phyloP scores from a whole-genome alignment of 2,888 invertebrate species.

The Criorhina ranunculi region DNA sequence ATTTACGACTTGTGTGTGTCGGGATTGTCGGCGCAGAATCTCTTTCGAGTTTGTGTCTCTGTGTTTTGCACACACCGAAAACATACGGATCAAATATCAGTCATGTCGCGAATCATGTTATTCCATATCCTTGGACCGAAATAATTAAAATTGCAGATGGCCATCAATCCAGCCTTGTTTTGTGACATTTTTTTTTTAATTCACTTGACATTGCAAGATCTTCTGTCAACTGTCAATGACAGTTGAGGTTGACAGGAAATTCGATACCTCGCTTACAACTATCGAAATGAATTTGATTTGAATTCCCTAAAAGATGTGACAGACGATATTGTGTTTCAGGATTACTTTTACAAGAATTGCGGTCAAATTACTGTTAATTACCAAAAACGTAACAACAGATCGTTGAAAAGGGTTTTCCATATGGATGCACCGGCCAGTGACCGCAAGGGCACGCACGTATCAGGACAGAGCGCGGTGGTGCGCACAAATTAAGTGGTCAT shows the following conservation, averaged over 20 bases:
- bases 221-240: conserved; percentile 60
- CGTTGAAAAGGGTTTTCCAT: conserved; percentile 9
- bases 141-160: conserved; percentile 56
- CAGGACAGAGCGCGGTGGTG: conserved; percentile 12
- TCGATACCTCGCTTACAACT: conserved; percentile 57
- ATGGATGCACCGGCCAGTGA: not conserved
- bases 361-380: conserved; percentile 49
- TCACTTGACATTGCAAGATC: conserved; percentile 63
- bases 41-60: conserved; percentile 20
- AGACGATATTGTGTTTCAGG: conserved; percentile 59
- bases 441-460: conserved; percentile 19
- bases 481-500: conserved; percentile 71
- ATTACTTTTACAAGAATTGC: conserved; percentile 32
- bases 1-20: conserved; percentile 58
- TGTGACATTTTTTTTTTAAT: conserved; percentile 4
- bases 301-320: conserved; percentile 33
- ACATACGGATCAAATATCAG: conserved; percentile 68
- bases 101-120: conserved; percentile 72
- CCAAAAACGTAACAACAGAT: conserved; percentile 12
- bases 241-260: conserved; percentile 72
- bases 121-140: conserved; percentile 59
- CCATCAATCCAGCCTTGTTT: conserved; percentile 52
- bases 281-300: conserved; percentile 63
- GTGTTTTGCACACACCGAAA: conserved; percentile 42
- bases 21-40: conserved; percentile 3